Base-by-base conservation (phyloP, 2,113 vertebrate genomes). In the Leucoraja erinaceus region DNA sequence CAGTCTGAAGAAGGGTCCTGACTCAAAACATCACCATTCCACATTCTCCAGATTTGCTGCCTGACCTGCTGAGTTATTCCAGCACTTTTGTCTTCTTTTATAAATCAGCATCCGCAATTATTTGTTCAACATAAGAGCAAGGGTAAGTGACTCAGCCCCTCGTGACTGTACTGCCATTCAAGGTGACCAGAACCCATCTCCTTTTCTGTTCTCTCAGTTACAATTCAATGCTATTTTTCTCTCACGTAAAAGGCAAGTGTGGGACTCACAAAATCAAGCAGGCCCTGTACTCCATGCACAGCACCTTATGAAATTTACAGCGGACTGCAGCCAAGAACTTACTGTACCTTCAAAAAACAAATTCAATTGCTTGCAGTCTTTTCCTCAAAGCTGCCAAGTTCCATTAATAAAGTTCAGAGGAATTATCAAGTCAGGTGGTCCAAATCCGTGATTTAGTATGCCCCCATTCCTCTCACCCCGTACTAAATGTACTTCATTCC, bases 311-410 rank as follows among this genome's bases (percentile, higher is more conserved):
- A 91, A 91, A 54, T 74, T 47, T 91, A 72, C 90, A 47, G 66
- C 20, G 33, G 72, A 28, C 66, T 74, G 66, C 33, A 91, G 90
- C 90, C 90, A 91, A 91, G 90, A 10, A 91, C 66, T 91, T 72
- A 74, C 33, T 91, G 90, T 91, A 91, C 90, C 90, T 72, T 91
- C 68, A 91, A 88, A 90, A 68, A 72, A 33, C 33, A 91, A 91
- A 22, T 91, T 33, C 90, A 91, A 70, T 91, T 25, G 90, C 66
- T 91, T 74, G 72, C 47, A 47, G 20, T 74, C 70, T 54, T 20
- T 91, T 12, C 47, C 66, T 47, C 63, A 16, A 12, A 28, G 33
- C 16, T 91, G 63, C 68, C 90, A 91, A 91, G 90, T 74, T 91
- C 33, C 68, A 28, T 33, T 91, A 72, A 70, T 91, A 28, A 38